Evolutionary conservation across 2,888 invertebrate genomes (phyloP).

Genomic region (Drosophila rellima): DNA sequence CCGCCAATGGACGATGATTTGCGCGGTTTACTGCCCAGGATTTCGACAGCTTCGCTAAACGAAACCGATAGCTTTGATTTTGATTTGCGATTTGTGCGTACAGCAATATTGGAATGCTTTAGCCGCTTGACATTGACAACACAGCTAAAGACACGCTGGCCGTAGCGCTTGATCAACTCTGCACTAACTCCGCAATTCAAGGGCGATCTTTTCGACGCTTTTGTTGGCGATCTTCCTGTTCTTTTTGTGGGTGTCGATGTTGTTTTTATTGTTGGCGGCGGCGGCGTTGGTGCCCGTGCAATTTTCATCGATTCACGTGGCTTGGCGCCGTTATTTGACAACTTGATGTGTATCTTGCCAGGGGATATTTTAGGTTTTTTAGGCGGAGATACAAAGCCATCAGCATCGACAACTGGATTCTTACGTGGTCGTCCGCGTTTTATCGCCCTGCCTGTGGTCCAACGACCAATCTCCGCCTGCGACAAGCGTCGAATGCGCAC

Average conservation of each 20-base stretch:
- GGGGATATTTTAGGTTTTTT: conserved; percentile 23
- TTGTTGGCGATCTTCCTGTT: not conserved
- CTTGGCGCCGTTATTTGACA: conserved; percentile 33
- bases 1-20: conserved; percentile 23
- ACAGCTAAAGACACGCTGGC: conserved; percentile 49
- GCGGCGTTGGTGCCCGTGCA: conserved; percentile 8
- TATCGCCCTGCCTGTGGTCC: not conserved
- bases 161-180: conserved; percentile 35
- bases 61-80: conserved; percentile 79
- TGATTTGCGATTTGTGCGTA: conserved; percentile 56
- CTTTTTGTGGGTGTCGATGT: not conserved
- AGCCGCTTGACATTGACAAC: conserved; percentile 50
- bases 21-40: conserved; percentile 66
- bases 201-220: not conserved
- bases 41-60: conserved; percentile 81
- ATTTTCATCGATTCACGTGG: not conserved
- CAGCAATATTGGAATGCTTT: not conserved
- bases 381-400: not conserved
- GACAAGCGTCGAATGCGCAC: conserved; percentile 55
- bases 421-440: conserved; percentile 27
- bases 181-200: not conserved
- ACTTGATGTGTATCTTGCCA: conserved; percentile 46
- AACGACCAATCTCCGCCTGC: conserved; percentile 3
- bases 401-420: not conserved
- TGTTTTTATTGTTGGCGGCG: conserved; percentile 33